Evolutionary conservation across 2,113 vertebrate genomes (phyloP), one percentile per base, ranked within the genome.

Genomic region (Scortum barcoo): DNA sequence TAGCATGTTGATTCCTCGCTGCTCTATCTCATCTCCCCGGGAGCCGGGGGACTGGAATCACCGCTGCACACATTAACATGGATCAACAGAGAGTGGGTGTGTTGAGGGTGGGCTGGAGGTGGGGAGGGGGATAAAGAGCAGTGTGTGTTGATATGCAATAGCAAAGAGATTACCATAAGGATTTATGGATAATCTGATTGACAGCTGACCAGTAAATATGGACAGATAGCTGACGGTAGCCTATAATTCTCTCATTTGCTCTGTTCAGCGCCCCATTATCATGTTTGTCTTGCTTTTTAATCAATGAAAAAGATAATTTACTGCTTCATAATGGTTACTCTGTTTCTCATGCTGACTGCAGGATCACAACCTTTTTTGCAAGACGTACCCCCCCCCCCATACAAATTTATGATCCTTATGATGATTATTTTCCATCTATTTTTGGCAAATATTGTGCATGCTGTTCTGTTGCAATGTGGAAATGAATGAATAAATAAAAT

Each of bases 161-260:
- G 87, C 72, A 78, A 68, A 87, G 80, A 84, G 92, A 93, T 94
- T 93, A 91, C 38, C 67, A 36, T 72, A 40, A 78, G 79, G 92
- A 89, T 92, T 93, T 90, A 84, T 92, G 81, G 88, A 87, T 95
- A 94, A 95, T 95, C 91, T 92, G 90, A 94, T 93, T 94, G 93
- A 94, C 93, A 94, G 93, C 89, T 94, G 93, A 95, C 86, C 65
- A 54, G 90, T 92, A 89, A 93, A 90, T 89, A 92, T 89, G 89
- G 78, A 78, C 89, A 80, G 74, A 85, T 69, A 82, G 30, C 62
- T 85, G 70, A 81, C 77, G 79, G 89, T 90, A 87, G 80, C 81
- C 67, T 58, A 42, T 90, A 87, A 91, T 86, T 74, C 79, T 81
- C 30, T 73, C 53, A 69, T 60, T 88, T 86, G 60, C 74, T 69